These are phyloP conservation scores for Eubasilissa regina DNA, from an alignment of 1,140 invertebrate genomes.

Conservation along the genomic window DNA sequence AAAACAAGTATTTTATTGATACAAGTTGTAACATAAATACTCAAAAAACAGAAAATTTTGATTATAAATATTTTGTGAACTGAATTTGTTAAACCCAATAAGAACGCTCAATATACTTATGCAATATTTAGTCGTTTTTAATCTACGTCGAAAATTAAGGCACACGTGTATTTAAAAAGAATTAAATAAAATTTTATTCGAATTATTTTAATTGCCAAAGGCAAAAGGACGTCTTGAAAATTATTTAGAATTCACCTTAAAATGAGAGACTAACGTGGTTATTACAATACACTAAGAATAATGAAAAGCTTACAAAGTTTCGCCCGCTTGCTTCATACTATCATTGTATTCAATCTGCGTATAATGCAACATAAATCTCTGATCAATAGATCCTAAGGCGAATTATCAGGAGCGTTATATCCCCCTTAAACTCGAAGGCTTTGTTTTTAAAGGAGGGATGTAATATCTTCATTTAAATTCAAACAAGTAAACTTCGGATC, in stretches of 20 bases:
- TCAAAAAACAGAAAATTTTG: too few relatives aligned
- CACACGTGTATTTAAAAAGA: too few relatives aligned
- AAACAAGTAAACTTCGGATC: constrained; percentile 46
- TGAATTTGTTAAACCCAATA: too few relatives aligned
- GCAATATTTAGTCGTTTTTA: too few relatives aligned
- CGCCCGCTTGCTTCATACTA: background rate
- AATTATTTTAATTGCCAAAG: background rate
- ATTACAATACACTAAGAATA: background rate
- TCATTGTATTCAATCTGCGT: background rate
- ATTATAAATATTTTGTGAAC: too few relatives aligned
- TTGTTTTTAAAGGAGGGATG: constrained; percentile 37
- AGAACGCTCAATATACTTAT: too few relatives aligned
- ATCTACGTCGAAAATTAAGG: too few relatives aligned
- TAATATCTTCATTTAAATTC: constrained; percentile 54
- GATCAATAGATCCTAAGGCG: background rate
- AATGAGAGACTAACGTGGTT: background rate
- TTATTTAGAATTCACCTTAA: background rate
- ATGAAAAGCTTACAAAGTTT: background rate
- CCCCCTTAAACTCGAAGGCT: background rate
- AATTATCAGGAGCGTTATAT: constrained; percentile 24
- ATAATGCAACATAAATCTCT: constrained; percentile 18
- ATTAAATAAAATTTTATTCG: background rate
- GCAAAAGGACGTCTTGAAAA: background rate
- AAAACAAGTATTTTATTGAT: too few relatives aligned
- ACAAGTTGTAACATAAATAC: too few relatives aligned